Evolutionary conservation across 2,797 vertebrate species (phyloP).

Genomic region (Hydrolagus colliei): DNA sequence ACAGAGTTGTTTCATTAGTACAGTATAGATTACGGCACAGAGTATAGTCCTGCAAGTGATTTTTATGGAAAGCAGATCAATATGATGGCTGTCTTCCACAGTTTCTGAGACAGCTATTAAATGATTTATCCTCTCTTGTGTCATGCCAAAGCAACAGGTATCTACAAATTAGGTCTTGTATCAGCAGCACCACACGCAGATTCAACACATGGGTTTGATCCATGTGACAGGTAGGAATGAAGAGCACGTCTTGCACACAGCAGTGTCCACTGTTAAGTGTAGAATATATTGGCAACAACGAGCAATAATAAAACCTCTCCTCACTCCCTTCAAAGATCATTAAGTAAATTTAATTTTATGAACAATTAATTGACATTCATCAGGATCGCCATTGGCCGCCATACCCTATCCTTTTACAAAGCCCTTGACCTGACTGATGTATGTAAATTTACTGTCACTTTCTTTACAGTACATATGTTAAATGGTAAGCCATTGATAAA

Average conservation of each 20-base stretch:
- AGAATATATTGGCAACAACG: not conserved
- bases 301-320: not conserved
- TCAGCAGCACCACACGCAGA: not conserved
- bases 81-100: not conserved
- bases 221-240: not conserved
- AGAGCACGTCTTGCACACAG: not conserved
- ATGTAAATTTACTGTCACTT: not conserved
- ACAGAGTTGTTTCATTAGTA: no score
- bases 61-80: not conserved
- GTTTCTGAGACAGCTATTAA: not conserved
- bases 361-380: not conserved
- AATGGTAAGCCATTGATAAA: not conserved
- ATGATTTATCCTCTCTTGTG: not conserved
- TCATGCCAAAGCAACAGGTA: not conserved
- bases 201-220: not conserved
- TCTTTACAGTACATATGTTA: not conserved
- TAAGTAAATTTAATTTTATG: not conserved
- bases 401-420: not conserved
- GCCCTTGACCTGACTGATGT: not conserved
- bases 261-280: not conserved
- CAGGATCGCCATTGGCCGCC: not conserved
- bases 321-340: not conserved
- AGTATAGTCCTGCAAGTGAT: no score
- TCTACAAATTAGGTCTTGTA: constrained; percentile 9
- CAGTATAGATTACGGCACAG: no score